Conservation (phyloP, 1,140 invertebrate species). For the Matsumurasca onukii region DNA sequence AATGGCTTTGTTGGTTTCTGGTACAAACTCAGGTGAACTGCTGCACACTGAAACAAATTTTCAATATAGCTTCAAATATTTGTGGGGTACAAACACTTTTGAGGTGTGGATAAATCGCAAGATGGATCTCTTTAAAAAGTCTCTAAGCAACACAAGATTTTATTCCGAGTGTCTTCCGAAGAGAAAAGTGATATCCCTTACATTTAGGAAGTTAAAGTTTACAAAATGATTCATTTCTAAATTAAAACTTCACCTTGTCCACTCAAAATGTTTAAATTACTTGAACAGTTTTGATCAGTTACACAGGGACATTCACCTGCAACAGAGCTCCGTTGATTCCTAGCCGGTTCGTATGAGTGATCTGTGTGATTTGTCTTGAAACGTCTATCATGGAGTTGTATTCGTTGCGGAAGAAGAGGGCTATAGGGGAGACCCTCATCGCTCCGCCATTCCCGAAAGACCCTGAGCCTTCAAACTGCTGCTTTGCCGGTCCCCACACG, state of each 20-base stretch:
- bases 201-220: no score
- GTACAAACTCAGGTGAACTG: slow-evolving; percentile 56
- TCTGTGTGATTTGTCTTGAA: slow-evolving; percentile 52
- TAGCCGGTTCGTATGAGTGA: slow-evolving; percentile 69
- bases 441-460: slow-evolving; percentile 79
- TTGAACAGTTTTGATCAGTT: no score
- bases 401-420: slow-evolving; percentile 61
- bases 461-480: slow-evolving; percentile 70
- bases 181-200: no score
- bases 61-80: not conserved
- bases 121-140: no score
- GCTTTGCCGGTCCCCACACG: slow-evolving; percentile 61
- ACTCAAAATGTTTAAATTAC: no score
- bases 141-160: no score
- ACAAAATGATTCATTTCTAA: no score
- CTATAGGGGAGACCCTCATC: slow-evolving; percentile 73
- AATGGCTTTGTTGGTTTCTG: slow-evolving; percentile 51
- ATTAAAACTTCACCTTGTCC: no score
- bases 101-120: no score
- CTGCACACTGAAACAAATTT: slow-evolving; percentile 51
- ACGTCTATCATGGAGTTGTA: slow-evolving; percentile 54
- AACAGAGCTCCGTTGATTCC: slow-evolving; percentile 70
- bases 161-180: no score
- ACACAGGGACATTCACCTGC: no score
- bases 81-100: no score